Base-by-base conservation (phyloP, 2,797 vertebrate genomes). In the Falco biarmicus region DNA sequence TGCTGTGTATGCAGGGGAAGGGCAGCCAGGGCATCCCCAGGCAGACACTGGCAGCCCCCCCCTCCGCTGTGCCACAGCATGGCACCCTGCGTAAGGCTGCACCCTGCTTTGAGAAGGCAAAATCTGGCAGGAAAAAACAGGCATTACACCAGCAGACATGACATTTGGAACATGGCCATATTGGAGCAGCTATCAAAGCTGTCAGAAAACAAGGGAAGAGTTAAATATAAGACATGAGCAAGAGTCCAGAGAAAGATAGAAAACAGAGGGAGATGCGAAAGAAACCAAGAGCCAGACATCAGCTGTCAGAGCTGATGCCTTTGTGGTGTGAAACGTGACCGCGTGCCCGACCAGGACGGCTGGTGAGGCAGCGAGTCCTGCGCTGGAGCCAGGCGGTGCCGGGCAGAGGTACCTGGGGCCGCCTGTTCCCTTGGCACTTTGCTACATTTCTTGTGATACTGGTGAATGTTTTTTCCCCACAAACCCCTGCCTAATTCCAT, bases 191-290 rank as follows among this genome's bases (percentile, higher is more conserved):
- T 78, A 80, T 61, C 53, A 39, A 83, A 96, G 60, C 88, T 82
- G 64, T 56, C 69, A 87, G 71, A 71, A 93, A 91, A 87, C 78
- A 88, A 87, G 73, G 68, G 70, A 88, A 95, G 65, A 53, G 11
- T 82, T 76, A 84, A 77, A 83, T 24, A 11, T 31, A 73, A 91
- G 74, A 43, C 53, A 63, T n/a, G 76, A 60, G 82, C 32, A 45
- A 56, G 59, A 91, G 84, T 79, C 87, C 84, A 68, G 87, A 85
- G 76, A 22, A 41, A 84, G 26, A 83, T 31, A 56, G 79, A 87
- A 70, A 82, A 29, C 37, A 79, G 37, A 34, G 39, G 50, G 63
- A 95, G 64, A 70, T 15, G 63, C 2, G 10, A 74, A 56, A 60
- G 60, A 70, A 78, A 63, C 57, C 11, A 50, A 60, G 64, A 0